These are phyloP conservation scores for Leptodactylus fallax DNA, from an alignment of 2,797 vertebrate genomes.

Conservation along the genomic window DNA sequence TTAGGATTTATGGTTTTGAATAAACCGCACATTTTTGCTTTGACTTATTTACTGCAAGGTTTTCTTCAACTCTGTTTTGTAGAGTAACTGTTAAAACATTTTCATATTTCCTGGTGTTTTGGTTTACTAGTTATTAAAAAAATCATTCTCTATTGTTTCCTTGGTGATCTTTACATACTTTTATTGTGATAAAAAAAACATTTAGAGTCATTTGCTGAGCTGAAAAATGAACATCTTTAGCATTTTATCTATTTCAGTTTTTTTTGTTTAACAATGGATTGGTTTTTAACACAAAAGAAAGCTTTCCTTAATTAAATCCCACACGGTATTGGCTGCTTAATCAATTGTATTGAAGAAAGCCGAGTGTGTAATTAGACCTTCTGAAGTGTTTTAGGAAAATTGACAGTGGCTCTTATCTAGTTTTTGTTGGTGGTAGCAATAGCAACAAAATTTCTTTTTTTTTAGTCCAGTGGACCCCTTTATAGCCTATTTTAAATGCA, in stretches of 20 bases:
- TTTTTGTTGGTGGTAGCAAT: slow-evolving; percentile 48
- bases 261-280: slow-evolving; percentile 55
- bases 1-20: too few species aligned
- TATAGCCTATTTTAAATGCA: neutral
- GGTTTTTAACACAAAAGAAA: slow-evolving; percentile 60
- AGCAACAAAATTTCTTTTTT: slow-evolving; percentile 5
- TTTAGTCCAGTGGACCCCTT: neutral
- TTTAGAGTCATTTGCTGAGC: slow-evolving; percentile 28
- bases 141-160: too few species aligned
- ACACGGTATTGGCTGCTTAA: slow-evolving; percentile 61
- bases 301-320: slow-evolving; percentile 70
- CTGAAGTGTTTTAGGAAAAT: slow-evolving; percentile 62
- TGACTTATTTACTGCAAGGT: too few species aligned
- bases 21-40: too few species aligned
- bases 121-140: neutral
- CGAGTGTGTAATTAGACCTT: slow-evolving; percentile 66
- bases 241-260: slow-evolving; percentile 48
- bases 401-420: slow-evolving; percentile 55
- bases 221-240: slow-evolving; percentile 50
- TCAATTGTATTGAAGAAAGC: slow-evolving; percentile 68
- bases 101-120: neutral
- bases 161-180: slow-evolving; percentile 16
- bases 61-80: too few species aligned
- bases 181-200: neutral
- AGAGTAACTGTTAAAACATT: too few species aligned